A percentile compares a stretch with the other conserved stretches of the same genome.
phyloP scores from a whole-genome alignment of 2,888 invertebrate genomes.

The Callyntrura sp. region DNA sequence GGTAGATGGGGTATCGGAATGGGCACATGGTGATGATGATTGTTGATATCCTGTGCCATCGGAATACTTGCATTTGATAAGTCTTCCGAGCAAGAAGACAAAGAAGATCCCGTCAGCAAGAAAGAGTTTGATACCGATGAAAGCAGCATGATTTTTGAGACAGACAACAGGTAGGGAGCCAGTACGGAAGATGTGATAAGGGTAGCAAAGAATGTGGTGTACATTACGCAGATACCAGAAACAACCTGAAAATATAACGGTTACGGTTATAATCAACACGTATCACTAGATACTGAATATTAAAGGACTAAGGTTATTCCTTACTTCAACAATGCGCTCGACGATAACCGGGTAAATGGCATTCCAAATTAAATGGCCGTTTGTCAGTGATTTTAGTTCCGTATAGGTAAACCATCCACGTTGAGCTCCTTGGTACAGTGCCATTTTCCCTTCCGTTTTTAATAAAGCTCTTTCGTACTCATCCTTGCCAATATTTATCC shows the following conservation, averaged over 20 bases:
- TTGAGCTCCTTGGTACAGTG: constrained; percentile 89
- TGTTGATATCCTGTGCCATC: neutral
- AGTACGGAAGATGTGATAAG: constrained; percentile 78
- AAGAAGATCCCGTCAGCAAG: constrained; percentile 10
- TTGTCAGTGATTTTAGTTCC: constrained; percentile 89
- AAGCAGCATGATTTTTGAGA: constrained; percentile 65
- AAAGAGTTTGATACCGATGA: constrained; percentile 32
- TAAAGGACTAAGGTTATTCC: neutral
- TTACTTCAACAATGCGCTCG: constrained; percentile 86
- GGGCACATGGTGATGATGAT: neutral
- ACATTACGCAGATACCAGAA: constrained; percentile 79
- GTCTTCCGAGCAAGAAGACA: constrained; percentile 58
- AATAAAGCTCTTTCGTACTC: constrained; percentile 91
- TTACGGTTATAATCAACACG: neutral
- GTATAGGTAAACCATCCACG: constrained; percentile 94
- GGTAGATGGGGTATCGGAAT: neutral
- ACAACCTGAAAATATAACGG: constrained; percentile 71
- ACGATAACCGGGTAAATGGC: constrained; percentile 85
- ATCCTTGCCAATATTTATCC: constrained; percentile 91
- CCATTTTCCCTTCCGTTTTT: constrained; percentile 90
- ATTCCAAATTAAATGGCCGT: constrained; percentile 84
- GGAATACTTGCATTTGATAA: constrained; percentile 36
- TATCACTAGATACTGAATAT: neutral
- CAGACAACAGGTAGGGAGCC: constrained; percentile 77
- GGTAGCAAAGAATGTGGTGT: constrained; percentile 80